Conservation (phyloP, 2,797 vertebrate genomes). For the Coregonus ussuriensis region DNA sequence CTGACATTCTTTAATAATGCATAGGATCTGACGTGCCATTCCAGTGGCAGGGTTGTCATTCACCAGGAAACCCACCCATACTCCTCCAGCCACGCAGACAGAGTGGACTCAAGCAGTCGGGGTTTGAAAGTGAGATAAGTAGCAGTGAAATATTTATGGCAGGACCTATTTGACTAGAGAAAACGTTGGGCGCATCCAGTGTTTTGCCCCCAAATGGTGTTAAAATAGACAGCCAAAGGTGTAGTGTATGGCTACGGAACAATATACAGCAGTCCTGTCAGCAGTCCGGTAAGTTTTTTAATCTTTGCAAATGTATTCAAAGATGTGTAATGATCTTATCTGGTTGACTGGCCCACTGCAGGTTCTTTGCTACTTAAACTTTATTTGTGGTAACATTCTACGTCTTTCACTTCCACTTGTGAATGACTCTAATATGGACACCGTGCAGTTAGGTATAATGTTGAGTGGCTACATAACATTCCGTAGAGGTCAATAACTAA, state of each 20-base stretch:
- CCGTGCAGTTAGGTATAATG: no score
- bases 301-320: no score
- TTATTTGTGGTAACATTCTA: no score
- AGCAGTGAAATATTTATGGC: conserved; percentile 34
- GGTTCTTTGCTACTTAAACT: no score
- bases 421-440: no score
- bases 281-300: no score
- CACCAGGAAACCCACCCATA: conserved; percentile 55
- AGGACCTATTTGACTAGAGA: conserved; percentile 3
- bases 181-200: neutral
- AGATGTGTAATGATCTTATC: no score
- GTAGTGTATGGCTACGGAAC: neutral
- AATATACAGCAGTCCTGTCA: neutral
- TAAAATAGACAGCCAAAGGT: neutral
- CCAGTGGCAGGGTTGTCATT: conserved; percentile 61
- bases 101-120: neutral
- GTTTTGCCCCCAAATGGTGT: neutral
- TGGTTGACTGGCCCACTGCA: no score
- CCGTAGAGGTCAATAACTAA: neutral
- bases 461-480: no score
- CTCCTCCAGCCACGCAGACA: conserved; percentile 24
- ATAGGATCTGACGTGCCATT: conserved; percentile 63
- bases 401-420: no score
- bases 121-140: conserved; percentile 12
- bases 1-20: conserved; percentile 70